Conservation (phyloP, 2,888 invertebrate species). For the Himalopsyche kuldschensis region DNA sequence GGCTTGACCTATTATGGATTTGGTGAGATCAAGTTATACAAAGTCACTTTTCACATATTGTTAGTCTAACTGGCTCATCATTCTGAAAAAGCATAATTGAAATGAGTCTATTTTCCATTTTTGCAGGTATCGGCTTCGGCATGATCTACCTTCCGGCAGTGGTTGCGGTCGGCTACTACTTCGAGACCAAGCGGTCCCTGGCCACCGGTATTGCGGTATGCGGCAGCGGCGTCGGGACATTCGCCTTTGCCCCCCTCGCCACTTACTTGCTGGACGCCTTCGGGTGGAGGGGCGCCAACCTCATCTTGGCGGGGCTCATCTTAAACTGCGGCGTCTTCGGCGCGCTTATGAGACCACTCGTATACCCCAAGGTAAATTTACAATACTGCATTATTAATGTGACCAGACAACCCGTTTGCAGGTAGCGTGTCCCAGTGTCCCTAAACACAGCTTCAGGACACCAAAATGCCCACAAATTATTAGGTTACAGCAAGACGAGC, state of each 20-base stretch:
- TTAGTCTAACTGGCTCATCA: neutral
- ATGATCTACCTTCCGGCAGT: slow-evolving; percentile 95
- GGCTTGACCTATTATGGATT: too few species aligned
- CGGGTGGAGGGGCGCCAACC: slow-evolving; percentile 87
- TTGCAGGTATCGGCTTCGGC: slow-evolving; percentile 85
- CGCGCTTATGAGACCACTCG: slow-evolving; percentile 77
- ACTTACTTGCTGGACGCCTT: slow-evolving; percentile 75
- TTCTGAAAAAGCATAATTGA: neutral
- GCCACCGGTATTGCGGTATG: slow-evolving; percentile 96
- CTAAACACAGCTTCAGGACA: too few species aligned
- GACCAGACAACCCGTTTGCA: too few species aligned
- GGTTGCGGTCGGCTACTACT: slow-evolving; percentile 96
- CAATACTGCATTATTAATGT: too few species aligned
- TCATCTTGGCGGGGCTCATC: slow-evolving; percentile 90
- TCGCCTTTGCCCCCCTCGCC: slow-evolving; percentile 91
- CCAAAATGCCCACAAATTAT: too few species aligned
- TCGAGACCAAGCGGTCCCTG: slow-evolving; percentile 90
- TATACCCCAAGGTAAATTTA: slow-evolving; percentile 67
- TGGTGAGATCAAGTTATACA: too few species aligned
- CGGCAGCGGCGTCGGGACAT: slow-evolving; percentile 92
- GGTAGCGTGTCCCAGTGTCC: too few species aligned
- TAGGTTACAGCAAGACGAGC: too few species aligned
- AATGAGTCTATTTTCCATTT: slow-evolving; percentile 22
- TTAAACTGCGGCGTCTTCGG: slow-evolving; percentile 90
- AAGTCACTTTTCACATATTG: too few species aligned